Evolutionary conservation across 1,140 invertebrate species (phyloP).

Genomic region (Anastrepha obliqua): DNA sequence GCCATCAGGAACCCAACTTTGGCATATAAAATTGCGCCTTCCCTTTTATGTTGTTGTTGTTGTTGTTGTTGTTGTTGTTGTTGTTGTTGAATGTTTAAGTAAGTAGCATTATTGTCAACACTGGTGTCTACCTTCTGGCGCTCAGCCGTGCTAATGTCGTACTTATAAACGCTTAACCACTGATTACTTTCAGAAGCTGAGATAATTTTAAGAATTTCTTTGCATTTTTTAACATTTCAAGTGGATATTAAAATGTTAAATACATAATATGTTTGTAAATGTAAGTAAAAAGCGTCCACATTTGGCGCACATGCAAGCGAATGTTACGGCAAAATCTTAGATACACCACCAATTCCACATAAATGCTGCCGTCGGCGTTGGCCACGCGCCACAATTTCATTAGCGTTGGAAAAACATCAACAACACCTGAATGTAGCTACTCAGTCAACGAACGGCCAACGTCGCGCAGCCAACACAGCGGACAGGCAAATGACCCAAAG

Average conservation of each 20-base stretch:
- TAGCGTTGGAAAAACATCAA: conserved; percentile 46
- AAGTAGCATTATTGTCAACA: background rate
- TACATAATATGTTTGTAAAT: background rate
- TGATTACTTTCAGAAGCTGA: conserved; percentile 43
- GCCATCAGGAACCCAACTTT: background rate
- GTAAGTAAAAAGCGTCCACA: background rate
- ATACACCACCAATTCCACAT: background rate
- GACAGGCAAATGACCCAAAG: background rate
- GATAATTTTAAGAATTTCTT: conserved; percentile 41
- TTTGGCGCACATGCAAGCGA: background rate
- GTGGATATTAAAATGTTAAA: conserved; percentile 36
- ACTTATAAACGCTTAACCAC: conserved; percentile 42
- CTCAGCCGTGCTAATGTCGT: background rate
- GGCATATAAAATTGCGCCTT: background rate
- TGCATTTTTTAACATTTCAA: conserved; percentile 43
- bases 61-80: background rate
- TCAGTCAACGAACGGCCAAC: background rate
- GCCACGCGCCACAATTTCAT: conserved; percentile 26
- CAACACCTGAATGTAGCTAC: conserved; percentile 3
- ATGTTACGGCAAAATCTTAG: background rate
- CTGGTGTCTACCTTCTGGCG: background rate
- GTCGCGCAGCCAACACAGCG: background rate
- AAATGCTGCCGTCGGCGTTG: conserved; percentile 11
- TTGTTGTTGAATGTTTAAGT: background rate
- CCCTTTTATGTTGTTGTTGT: background rate